A percentile compares a stretch with the other conserved stretches of the same genome.
phyloP scores from a whole-genome alignment of 2,113 vertebrate species.

The Ciconia maguari region DNA sequence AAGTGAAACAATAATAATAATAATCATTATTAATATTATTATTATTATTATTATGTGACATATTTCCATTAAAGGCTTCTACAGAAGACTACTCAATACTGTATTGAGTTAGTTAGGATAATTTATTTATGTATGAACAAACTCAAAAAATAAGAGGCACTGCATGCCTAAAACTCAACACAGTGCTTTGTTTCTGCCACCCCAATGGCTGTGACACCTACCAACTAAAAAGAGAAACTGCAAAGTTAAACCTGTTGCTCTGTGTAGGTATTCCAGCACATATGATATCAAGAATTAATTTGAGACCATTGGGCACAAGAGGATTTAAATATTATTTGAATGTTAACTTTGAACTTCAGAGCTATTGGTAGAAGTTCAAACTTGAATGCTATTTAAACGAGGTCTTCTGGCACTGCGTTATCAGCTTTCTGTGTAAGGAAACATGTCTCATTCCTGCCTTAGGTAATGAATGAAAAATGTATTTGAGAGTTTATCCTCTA shows the following conservation, averaged over 20 bases:
- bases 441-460: constrained; percentile 32
- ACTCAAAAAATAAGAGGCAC: not conserved
- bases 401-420: constrained; percentile 48
- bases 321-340: constrained; percentile 22
- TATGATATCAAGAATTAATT: constrained; percentile 24
- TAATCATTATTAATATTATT: not conserved
- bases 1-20: not conserved
- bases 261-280: constrained; percentile 1
- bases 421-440: constrained; percentile 55
- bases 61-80: not conserved
- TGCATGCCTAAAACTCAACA: not conserved
- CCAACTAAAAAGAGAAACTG: constrained; percentile 20
- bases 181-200: not conserved
- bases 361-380: constrained; percentile 52
- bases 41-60: not conserved
- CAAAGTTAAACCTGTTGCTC: constrained; percentile 6
- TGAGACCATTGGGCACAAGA: constrained; percentile 5
- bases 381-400: constrained; percentile 51
- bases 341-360: constrained; percentile 66
- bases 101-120: not conserved
- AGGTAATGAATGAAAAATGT: constrained; percentile 52
- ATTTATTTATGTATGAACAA: not conserved
- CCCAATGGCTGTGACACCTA: not conserved
- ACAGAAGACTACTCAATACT: not conserved
- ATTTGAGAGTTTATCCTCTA: not conserved